These are phyloP conservation scores for Paracanthobrama guichenoti DNA, from an alignment of 2,113 vertebrate species.

Conservation along the genomic window DNA sequence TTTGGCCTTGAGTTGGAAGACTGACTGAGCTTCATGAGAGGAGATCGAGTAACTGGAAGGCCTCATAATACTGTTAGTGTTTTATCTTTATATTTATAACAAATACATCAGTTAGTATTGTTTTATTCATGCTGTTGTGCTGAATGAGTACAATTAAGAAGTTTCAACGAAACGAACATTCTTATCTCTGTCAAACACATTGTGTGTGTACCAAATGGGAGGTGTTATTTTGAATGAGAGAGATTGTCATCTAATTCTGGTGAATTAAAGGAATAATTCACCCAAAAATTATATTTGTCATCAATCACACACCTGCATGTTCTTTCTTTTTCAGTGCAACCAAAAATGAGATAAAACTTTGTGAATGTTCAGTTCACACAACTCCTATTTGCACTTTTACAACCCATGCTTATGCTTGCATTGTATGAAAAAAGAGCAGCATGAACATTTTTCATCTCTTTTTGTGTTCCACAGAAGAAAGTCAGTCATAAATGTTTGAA, in stretches of 20 bases:
- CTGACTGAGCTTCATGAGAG: conserved; percentile 62
- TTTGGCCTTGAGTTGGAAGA: conserved; percentile 88
- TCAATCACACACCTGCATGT: neutral
- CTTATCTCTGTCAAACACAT: neutral
- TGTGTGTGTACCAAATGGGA: neutral
- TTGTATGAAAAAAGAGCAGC: neutral
- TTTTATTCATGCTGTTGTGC: neutral
- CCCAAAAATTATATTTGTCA: neutral
- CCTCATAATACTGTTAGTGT: neutral
- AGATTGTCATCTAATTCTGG: neutral
- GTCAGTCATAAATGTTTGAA: neutral
- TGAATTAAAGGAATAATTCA: neutral
- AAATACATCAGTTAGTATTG: neutral
- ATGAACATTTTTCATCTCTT: too few species aligned
- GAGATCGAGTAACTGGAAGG: neutral
- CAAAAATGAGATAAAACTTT: neutral
- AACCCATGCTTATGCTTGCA: neutral
- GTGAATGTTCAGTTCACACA: neutral
- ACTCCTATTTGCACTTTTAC: neutral
- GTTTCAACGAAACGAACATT: neutral
- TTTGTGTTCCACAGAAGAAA: neutral
- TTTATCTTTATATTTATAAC: neutral
- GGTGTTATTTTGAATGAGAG: neutral
- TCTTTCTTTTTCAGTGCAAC: neutral
- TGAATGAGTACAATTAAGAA: neutral